Conservation (phyloP, 2,797 vertebrate genomes). For the Sphenodon punctatus region DNA sequence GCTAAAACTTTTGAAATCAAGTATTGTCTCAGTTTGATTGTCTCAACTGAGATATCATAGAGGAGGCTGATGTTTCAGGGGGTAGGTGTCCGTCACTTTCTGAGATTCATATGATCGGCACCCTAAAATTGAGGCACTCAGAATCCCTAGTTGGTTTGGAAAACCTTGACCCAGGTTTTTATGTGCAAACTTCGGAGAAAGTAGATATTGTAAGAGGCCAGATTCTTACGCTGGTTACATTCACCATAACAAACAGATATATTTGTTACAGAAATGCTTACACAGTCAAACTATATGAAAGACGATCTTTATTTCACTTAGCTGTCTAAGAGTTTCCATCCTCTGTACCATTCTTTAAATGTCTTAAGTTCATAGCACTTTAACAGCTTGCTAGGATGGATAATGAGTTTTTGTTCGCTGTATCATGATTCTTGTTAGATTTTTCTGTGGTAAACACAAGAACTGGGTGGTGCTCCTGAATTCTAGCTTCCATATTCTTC, state of each 20-base stretch:
- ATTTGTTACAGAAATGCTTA: conserved; percentile 41
- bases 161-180: background rate
- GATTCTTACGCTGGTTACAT: conserved; percentile 31
- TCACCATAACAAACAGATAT: conserved; percentile 38
- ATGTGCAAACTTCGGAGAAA: background rate
- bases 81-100: background rate
- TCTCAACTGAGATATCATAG: background rate
- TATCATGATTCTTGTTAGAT: conserved; percentile 2
- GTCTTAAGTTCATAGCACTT: conserved; percentile 60
- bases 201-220: background rate
- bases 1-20: no score
- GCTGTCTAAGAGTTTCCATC: conserved; percentile 65
- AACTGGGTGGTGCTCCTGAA: conserved; percentile 5
- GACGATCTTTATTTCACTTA: conserved; percentile 66
- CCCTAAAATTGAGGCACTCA: background rate
- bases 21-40: background rate
- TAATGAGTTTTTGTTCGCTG: conserved; percentile 59
- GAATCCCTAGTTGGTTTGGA: background rate
- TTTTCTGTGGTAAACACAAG: conserved; percentile 52
- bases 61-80: background rate
- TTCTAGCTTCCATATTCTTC: conserved; percentile 22
- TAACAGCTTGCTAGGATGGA: conserved; percentile 28
- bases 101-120: background rate
- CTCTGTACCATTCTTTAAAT: conserved; percentile 60
- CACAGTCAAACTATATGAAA: conserved; percentile 57